These are phyloP conservation scores for Phyllostomus discolor DNA, from an alignment of 2,113 vertebrate species.

Conservation along the genomic window DNA sequence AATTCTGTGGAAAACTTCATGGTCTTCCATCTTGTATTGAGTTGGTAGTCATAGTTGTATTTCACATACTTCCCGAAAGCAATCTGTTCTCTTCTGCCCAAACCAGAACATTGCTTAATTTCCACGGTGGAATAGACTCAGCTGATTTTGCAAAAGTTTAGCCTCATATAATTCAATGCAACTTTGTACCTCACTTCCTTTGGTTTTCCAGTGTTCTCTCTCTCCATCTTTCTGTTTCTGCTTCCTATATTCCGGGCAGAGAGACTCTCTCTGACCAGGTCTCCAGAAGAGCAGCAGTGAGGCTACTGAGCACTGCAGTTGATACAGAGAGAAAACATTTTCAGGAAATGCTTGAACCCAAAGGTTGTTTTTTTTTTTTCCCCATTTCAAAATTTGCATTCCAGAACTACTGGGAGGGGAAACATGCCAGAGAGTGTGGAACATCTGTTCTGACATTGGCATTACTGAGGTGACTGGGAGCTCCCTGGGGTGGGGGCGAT, in stretches of 20 bases:
- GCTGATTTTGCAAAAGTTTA: not conserved
- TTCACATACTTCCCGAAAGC: not conserved
- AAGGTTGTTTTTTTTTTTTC: not conserved
- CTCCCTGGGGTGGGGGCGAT: not conserved
- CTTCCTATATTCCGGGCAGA: not conserved
- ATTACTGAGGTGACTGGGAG: not conserved
- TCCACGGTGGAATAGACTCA: not conserved
- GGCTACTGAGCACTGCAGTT: not conserved
- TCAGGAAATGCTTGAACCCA: not conserved
- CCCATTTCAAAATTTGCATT: not conserved
- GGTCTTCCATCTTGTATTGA: not conserved
- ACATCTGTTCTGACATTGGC: slow-evolving; percentile 26
- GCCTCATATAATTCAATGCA: not conserved
- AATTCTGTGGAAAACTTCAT: not conserved
- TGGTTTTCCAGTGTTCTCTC: not conserved
- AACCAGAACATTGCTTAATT: not conserved
- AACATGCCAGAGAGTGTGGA: not conserved
- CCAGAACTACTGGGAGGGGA: not conserved
- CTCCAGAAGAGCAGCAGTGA: not conserved
- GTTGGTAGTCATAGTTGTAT: not conserved
- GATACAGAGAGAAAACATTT: not conserved
- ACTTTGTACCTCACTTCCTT: not conserved
- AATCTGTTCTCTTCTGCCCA: not conserved
- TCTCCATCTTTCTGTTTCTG: not conserved
- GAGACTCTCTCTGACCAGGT: not conserved